phyloP scores from a whole-genome alignment of 2,888 invertebrate species.

The Helobdella robusta region DNA sequence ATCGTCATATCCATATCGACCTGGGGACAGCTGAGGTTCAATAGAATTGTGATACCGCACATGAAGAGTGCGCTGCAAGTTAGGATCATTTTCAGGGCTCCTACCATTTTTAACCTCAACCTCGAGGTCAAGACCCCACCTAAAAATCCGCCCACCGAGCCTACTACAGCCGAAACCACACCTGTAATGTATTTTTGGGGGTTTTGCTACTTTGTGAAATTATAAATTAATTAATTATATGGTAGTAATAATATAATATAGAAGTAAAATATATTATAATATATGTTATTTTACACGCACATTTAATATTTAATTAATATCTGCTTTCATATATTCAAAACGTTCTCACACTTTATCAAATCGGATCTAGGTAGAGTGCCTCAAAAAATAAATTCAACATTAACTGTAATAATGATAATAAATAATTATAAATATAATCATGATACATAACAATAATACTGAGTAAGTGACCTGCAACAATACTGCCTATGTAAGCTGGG shows the following conservation, averaged over 20 bases:
- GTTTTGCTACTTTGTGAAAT: background rate
- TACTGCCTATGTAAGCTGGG: slow-evolving; percentile 32
- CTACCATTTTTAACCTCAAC: slow-evolving; percentile 26
- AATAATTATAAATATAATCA: background rate
- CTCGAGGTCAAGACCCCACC: slow-evolving; percentile 30
- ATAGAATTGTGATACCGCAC: slow-evolving; percentile 19
- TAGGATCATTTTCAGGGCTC: slow-evolving; percentile 25
- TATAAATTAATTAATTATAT: background rate
- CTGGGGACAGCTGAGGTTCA: slow-evolving; percentile 33
- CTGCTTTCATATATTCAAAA: too few relatives aligned
- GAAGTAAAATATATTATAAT: too few relatives aligned
- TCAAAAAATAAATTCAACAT: background rate
- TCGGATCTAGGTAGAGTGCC: too few relatives aligned
- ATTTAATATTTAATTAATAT: too few relatives aligned
- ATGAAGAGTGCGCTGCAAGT: slow-evolving; percentile 3
- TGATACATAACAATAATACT: background rate
- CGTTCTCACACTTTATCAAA: too few relatives aligned
- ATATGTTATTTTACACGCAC: too few relatives aligned
- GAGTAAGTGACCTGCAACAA: slow-evolving; percentile 29
- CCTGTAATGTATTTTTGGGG: slow-evolving; percentile 15
- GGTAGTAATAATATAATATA: background rate
- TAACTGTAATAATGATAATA: background rate
- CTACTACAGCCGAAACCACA: slow-evolving; percentile 26
- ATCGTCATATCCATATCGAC: slow-evolving; percentile 24
- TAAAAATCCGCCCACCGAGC: slow-evolving; percentile 27